A percentile compares a stretch with the other conserved stretches of the same genome.
Evolutionary conservation across 1,140 invertebrate genomes (phyloP).

Genomic region (Aleiodes sp.): DNA sequence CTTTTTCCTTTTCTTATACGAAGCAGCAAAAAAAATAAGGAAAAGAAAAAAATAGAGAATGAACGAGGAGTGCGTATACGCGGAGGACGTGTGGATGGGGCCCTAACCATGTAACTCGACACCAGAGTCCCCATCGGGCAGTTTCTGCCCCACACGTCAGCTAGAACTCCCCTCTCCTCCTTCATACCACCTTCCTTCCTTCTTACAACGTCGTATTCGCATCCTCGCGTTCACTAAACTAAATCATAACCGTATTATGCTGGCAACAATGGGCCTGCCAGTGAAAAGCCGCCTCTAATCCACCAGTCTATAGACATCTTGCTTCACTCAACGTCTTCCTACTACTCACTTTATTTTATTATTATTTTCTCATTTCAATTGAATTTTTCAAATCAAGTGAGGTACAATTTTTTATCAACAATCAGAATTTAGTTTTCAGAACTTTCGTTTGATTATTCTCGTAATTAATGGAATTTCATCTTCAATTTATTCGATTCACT

Average conservation of each 20-base stretch:
- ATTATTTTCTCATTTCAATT: background rate
- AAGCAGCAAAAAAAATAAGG: constrained; percentile 3
- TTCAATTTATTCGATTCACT: background rate
- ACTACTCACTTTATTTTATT: background rate
- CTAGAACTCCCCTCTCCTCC: background rate
- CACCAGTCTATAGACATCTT: constrained; percentile 55
- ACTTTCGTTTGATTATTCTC: too few species aligned
- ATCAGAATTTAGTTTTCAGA: background rate
- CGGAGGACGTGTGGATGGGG: constrained; percentile 31
- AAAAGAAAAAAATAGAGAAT: constrained; percentile 15
- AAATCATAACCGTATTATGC: constrained; percentile 63
- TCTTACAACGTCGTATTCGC: constrained; percentile 35
- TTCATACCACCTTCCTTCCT: background rate
- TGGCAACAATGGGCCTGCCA: constrained; percentile 56
- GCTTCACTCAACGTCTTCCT: constrained; percentile 30
- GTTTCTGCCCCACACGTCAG: constrained; percentile 9
- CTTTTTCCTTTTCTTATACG: background rate
- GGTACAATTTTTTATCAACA: background rate
- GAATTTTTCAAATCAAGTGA: background rate
- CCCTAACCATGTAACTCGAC: constrained; percentile 32
- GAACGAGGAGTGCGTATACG: constrained; percentile 1
- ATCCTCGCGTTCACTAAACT: constrained; percentile 59
- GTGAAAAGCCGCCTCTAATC: constrained; percentile 61
- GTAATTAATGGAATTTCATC: too few species aligned
- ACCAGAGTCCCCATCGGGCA: constrained; percentile 31